Evolutionary conservation across 2,888 invertebrate species (phyloP).

Genomic region (Deroplatys truncata): DNA sequence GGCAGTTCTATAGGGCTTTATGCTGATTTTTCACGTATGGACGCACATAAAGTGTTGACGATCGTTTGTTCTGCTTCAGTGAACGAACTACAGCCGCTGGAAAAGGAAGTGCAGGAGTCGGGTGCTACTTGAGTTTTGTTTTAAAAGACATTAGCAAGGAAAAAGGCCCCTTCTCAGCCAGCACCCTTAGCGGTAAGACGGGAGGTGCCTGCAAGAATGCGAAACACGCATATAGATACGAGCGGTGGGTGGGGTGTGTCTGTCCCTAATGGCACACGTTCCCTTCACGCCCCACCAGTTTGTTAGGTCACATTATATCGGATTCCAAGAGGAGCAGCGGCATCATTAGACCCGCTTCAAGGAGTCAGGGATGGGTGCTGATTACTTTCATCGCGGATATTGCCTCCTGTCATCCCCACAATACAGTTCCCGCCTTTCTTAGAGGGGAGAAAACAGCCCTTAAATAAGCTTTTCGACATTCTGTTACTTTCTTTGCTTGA

Average conservation of each 20-base stretch:
- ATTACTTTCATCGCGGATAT: neutral
- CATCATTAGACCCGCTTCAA: slow-evolving; percentile 12
- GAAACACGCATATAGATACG: slow-evolving; percentile 2
- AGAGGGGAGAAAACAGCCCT: neutral
- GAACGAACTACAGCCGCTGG: neutral
- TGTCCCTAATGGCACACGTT: slow-evolving; percentile 7
- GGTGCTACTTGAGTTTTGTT: slow-evolving; percentile 1
- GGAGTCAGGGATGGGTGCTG: neutral
- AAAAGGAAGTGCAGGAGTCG: neutral
- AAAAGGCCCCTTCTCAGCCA: neutral
- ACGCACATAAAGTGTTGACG: no score
- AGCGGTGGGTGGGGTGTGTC: neutral
- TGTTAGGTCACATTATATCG: slow-evolving; percentile 16
- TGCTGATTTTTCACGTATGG: no score
- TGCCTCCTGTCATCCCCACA: neutral
- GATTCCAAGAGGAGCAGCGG: neutral
- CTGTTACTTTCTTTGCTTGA: neutral
- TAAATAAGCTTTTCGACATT: neutral
- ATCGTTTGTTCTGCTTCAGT: neutral
- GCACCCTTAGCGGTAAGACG: neutral
- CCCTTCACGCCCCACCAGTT: slow-evolving; percentile 11
- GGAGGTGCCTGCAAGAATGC: slow-evolving; percentile 9
- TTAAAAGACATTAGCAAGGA: slow-evolving; percentile 14
- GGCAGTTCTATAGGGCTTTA: no score
- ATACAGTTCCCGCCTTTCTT: neutral